A percentile compares a stretch with the other conserved stretches of the same genome.
Evolutionary conservation across 2,888 invertebrate species (phyloP).

Genomic region (Gymnosoma rotundatum): DNA sequence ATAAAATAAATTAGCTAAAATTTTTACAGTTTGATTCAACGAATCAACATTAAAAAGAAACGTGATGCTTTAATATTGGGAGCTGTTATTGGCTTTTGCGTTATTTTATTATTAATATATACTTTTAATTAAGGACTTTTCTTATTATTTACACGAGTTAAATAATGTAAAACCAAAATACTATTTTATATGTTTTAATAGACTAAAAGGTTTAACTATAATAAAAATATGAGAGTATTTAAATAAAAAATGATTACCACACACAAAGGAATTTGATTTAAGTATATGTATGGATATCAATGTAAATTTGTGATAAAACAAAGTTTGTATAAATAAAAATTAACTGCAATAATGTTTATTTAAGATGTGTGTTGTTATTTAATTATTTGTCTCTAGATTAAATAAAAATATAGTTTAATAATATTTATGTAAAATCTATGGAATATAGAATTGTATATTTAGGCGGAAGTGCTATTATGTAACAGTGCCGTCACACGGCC

Average conservation of each 20-base stretch:
- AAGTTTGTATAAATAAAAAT: constrained; percentile 47
- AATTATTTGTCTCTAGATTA: neutral
- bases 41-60: constrained; percentile 96
- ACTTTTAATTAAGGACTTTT: constrained; percentile 86
- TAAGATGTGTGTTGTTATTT: too few relatives aligned
- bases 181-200: neutral
- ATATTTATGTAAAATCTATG: constrained; percentile 8
- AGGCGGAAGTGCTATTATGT: too few relatives aligned
- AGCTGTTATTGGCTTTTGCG: constrained; percentile 92
- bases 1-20: neutral
- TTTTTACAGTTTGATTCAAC: constrained; percentile 89
- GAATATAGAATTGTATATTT: constrained; percentile 16
- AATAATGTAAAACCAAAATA: constrained; percentile 14
- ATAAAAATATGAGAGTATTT: neutral
- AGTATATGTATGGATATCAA: constrained; percentile 46
- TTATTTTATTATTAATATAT: constrained; percentile 92
- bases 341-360: neutral
- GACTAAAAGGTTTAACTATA: constrained; percentile 26
- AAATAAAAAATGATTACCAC: neutral
- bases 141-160: constrained; percentile 10
- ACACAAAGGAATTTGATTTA: constrained; percentile 37
- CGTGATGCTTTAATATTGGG: constrained; percentile 97
- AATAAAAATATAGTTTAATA: too few relatives aligned
- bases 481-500: too few relatives aligned
- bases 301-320: constrained; percentile 71